Evolutionary conservation across 2,797 vertebrate species (phyloP).

Genomic region (Salmo trutta): DNA sequence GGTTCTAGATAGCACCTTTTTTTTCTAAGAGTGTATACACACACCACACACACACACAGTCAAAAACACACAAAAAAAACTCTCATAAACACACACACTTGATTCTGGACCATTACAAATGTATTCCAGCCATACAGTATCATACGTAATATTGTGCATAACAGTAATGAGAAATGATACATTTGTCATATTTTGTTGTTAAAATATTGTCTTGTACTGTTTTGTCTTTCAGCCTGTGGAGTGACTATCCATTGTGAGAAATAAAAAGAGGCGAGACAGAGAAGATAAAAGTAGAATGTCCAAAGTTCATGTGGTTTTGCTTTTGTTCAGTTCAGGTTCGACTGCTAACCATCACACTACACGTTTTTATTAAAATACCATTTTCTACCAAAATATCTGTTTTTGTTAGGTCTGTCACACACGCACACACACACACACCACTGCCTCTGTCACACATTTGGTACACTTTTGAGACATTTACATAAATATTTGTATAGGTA

Average conservation of each 20-base stretch:
- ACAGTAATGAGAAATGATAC: not conserved
- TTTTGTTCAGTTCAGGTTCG: not conserved
- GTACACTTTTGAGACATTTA: not conserved
- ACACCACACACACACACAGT: not conserved
- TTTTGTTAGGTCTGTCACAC: not conserved
- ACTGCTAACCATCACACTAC: not conserved
- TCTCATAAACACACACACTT: not conserved
- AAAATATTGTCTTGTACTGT: not conserved
- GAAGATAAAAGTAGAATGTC: conserved; percentile 11
- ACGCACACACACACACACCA: not conserved
- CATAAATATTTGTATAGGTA: not conserved
- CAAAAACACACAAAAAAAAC: not conserved
- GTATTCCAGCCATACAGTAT: not conserved
- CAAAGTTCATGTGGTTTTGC: not conserved
- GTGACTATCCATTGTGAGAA: conserved; percentile 70
- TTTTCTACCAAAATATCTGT: not conserved
- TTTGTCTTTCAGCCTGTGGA: conserved; percentile 75
- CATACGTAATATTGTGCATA: not conserved
- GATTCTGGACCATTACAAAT: not conserved
- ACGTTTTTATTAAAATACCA: conserved; percentile 37
- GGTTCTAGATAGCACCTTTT: too few relatives aligned
- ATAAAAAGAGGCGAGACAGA: conserved; percentile 4
- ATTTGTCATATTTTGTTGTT: not conserved
- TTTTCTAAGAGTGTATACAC: not conserved
- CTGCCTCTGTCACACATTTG: not conserved